Evolutionary conservation across 2,113 vertebrate species (phyloP), one percentile per base, ranked within the genome.

Genomic region (Apodemus sylvaticus): DNA sequence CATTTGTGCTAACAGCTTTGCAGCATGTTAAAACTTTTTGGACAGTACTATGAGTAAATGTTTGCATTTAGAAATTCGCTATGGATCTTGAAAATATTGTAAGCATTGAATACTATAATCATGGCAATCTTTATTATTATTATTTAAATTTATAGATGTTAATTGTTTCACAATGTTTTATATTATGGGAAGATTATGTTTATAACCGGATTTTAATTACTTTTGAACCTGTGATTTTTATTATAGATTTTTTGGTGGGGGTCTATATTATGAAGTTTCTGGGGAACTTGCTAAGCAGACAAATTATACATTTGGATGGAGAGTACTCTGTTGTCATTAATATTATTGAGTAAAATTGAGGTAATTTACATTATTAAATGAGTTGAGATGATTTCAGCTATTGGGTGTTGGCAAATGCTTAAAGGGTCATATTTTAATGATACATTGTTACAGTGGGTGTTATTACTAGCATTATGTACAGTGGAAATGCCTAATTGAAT

Each of bases 271-370:
- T 76, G 89, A 70, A 79, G 62, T 95, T 95, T n/a, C 79, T 95
- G 94, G 42, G 74, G 26, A 90, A 74, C 53, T 93, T 92, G 78
- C 68, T 92, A 89, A 74, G 85, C 39, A 82, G 31, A 29, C 5
- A 74, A 48, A 85, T 93, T 89, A 96, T 93, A 36, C 29, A 53
- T 4, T 89, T 91, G 13, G 39, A 91, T 26, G 22, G 88, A 91
- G 31, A 89, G 9, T 96, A 48, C 7, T 92, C 34, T 88, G 14
- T 31, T 22, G 90, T 90, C 20, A 88, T 90, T 64, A 64, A 77
- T 97, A 77, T 8, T 88, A 92, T n/a, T n/a, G n/a, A 94, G 87
- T 87, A 93, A 94, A 82, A 51, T 94, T 90, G 70, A 95, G 79
- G 20, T 88, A 2, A 62, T 79, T 82, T 74, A 70, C 45, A 68